Conservation (phyloP, 2,888 invertebrate species). For the Torymus aiolomorphi region DNA sequence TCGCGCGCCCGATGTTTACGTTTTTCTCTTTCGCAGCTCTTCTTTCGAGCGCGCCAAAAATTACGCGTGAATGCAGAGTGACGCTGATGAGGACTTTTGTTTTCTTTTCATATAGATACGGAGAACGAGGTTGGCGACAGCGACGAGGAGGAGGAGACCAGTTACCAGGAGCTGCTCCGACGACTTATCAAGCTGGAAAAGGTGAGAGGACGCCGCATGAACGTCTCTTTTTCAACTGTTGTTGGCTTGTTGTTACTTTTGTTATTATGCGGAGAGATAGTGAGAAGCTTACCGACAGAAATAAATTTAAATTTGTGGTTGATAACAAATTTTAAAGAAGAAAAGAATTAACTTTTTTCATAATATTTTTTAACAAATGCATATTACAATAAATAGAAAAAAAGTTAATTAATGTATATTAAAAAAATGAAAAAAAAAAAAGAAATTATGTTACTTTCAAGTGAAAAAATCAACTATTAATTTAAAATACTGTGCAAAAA, state of each 20-base stretch:
- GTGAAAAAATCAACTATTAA: no score
- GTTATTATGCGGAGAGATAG: no score
- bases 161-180: constrained; percentile 70
- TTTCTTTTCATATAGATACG: constrained; percentile 63
- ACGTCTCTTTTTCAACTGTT: no score
- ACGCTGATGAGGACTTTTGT: background rate
- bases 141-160: constrained; percentile 63
- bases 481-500: background rate
- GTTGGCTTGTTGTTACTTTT: no score
- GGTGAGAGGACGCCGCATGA: constrained; percentile 57
- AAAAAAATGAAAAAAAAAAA: no score
- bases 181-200: constrained; percentile 72
- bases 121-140: constrained; percentile 71
- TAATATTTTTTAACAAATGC: constrained; percentile 3
- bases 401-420: no score
- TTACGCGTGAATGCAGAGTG: background rate
- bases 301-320: no score
- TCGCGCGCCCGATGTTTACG: background rate
- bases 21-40: constrained; percentile 23
- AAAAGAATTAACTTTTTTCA: constrained; percentile 22
- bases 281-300: no score
- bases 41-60: background rate
- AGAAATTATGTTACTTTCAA: no score
- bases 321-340: constrained; percentile 6
- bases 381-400: background rate